Conservation (phyloP, 2,113 vertebrate species). For the Otis tarda region DNA sequence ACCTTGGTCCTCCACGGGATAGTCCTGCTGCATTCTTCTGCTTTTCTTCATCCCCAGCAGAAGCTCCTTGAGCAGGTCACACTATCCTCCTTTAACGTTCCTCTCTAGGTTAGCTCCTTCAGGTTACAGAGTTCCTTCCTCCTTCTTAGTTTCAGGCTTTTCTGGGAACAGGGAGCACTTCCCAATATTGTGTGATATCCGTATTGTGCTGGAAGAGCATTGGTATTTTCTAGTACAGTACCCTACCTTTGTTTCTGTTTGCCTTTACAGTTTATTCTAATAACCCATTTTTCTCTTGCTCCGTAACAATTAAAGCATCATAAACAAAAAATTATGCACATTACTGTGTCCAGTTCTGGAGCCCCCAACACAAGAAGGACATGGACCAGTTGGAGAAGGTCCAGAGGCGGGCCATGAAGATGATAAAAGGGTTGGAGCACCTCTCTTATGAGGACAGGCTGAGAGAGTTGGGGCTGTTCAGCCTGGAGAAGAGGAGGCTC, state of each 20-base stretch:
- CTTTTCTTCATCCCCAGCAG: background rate
- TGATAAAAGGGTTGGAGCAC: too few relatives aligned
- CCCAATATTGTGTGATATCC: background rate
- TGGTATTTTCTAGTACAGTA: background rate
- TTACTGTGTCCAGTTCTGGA: too few relatives aligned
- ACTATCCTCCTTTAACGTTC: fast-evolving
- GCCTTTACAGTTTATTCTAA: background rate
- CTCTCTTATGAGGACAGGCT: too few relatives aligned
- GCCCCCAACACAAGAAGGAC: too few relatives aligned
- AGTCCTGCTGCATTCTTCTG: background rate
- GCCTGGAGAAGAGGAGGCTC: too few relatives aligned
- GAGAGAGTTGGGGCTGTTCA: too few relatives aligned
- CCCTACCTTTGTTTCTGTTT: background rate
- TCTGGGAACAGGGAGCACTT: background rate
- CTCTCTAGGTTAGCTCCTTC: background rate
- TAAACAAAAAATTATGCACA: background rate
- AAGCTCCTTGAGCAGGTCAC: background rate
- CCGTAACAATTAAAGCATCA: background rate
- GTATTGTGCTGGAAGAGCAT: background rate
- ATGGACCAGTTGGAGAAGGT: too few relatives aligned
- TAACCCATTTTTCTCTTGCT: background rate
- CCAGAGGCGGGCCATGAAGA: too few relatives aligned
- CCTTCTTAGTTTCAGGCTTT: background rate
- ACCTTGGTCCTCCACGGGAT: background rate
- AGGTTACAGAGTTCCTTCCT: background rate